Percentiles rank a stretch among this genome's conserved stretches.
Conservation (phyloP, 2,797 vertebrate genomes). For the Adelosebastes latens region DNA sequence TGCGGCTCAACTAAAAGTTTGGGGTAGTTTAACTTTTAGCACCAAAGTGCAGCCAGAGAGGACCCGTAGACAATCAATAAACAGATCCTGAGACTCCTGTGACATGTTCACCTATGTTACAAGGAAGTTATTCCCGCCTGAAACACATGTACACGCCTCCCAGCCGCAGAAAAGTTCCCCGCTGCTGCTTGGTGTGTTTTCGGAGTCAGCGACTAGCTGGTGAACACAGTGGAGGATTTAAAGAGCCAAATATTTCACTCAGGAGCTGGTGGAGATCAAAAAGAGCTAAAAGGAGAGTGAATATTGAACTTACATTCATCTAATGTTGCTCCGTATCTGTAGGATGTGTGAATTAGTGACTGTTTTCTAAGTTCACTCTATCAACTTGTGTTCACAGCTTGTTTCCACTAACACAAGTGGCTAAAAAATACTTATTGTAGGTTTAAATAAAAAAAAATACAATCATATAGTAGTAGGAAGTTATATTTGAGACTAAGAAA, state of each 20-base stretch:
- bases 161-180: too few relatives aligned
- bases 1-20: not conserved
- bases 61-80: too few relatives aligned
- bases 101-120: too few relatives aligned
- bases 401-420: not conserved
- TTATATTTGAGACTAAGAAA: not conserved
- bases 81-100: too few relatives aligned
- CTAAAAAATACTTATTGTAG: not conserved
- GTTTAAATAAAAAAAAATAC: not conserved
- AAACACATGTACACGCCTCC: too few relatives aligned
- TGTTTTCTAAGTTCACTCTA: not conserved
- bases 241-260: not conserved
- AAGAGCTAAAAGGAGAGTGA: not conserved
- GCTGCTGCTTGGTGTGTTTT: too few relatives aligned
- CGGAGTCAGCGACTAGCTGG: not conserved
- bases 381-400: not conserved
- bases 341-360: not conserved
- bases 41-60: too few relatives aligned
- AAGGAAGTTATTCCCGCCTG: too few relatives aligned
- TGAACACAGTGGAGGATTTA: not conserved
- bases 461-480: not conserved
- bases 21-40: too few relatives aligned
- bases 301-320: not conserved
- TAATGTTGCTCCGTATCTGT: not conserved
- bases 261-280: not conserved